Evolutionary conservation across 1,140 invertebrate genomes (phyloP).

Genomic region (Orius laevigatus): DNA sequence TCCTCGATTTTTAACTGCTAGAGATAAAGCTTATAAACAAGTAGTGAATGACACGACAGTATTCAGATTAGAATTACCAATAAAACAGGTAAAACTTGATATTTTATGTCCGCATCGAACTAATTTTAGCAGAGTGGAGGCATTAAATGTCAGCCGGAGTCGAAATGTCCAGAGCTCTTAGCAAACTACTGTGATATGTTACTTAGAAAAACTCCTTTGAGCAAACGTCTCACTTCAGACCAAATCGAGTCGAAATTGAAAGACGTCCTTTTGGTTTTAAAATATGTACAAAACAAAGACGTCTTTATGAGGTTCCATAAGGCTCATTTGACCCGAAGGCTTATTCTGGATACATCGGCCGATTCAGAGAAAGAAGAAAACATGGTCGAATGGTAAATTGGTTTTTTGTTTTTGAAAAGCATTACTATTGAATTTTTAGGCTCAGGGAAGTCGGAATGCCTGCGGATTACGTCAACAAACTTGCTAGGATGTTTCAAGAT

Average conservation of each 20-base stretch:
- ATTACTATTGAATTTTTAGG: slow-evolving; percentile 23
- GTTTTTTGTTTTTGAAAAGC: background rate
- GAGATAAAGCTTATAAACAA: slow-evolving; percentile 95
- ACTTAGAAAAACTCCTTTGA: slow-evolving; percentile 86
- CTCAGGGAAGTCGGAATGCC: slow-evolving; percentile 93
- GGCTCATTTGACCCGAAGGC: slow-evolving; percentile 86
- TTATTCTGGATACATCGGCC: slow-evolving; percentile 90
- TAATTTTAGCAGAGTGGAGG: slow-evolving; percentile 22
- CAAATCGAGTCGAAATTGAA: slow-evolving; percentile 87
- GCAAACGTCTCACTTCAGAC: slow-evolving; percentile 91
- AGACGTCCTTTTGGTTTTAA: slow-evolving; percentile 90
- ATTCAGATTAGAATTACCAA: slow-evolving; percentile 65
- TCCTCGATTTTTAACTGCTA: slow-evolving; percentile 88
- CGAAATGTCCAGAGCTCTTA: slow-evolving; percentile 94
- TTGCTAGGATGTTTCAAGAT: slow-evolving; percentile 95
- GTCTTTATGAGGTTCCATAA: slow-evolving; percentile 99
- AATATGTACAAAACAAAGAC: slow-evolving; percentile 99
- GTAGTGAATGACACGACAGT: slow-evolving; percentile 98
- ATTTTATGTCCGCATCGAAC: background rate
- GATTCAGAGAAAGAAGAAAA: slow-evolving; percentile 99
- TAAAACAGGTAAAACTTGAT: slow-evolving; percentile 32
- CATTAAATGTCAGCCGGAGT: slow-evolving; percentile 59
- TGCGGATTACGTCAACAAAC: slow-evolving; percentile 96
- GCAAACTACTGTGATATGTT: slow-evolving; percentile 99
- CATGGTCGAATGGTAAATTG: slow-evolving; percentile 81